Percentiles rank a stretch among this genome's conserved stretches.
phyloP scores from a whole-genome alignment of 2,113 vertebrate genomes.

The Rhegmatorhina hoffmannsi region DNA sequence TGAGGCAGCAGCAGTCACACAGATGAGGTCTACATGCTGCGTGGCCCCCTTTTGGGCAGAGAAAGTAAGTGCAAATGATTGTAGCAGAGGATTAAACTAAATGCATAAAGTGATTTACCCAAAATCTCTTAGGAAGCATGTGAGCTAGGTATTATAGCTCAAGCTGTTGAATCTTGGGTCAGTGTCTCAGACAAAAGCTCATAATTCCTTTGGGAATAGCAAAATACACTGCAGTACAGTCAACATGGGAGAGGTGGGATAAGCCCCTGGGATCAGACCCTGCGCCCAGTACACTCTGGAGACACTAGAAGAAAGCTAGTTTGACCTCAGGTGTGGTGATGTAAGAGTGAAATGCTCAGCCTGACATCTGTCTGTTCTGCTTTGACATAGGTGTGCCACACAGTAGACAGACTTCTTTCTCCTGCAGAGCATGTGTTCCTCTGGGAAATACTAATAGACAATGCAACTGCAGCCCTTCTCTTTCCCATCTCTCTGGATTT shows the following conservation, averaged over 20 bases:
- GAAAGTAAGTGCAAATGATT: background rate
- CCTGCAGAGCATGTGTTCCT: background rate
- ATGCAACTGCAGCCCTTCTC: background rate
- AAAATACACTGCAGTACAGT: background rate
- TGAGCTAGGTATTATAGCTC: background rate
- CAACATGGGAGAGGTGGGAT: background rate
- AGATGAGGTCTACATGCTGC: background rate
- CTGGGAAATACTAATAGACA: background rate
- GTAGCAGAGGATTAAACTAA: background rate
- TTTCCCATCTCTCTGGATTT: background rate
- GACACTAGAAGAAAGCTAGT: background rate
- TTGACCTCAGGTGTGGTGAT: background rate
- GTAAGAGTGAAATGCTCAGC: background rate
- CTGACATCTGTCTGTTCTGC: background rate
- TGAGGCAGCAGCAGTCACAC: background rate
- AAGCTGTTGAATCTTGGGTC: background rate
- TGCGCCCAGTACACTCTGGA: accelerated
- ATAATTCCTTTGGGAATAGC: background rate
- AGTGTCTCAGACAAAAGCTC: background rate
- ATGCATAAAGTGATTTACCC: background rate
- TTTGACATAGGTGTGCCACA: background rate
- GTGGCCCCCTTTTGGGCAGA: background rate
- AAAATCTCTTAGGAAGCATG: background rate
- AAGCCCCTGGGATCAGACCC: background rate
- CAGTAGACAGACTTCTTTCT: background rate